Evolutionary conservation across 1,140 invertebrate genomes (phyloP), one percentile per base, ranked within the genome.

Genomic region (Venturia canescens): DNA sequence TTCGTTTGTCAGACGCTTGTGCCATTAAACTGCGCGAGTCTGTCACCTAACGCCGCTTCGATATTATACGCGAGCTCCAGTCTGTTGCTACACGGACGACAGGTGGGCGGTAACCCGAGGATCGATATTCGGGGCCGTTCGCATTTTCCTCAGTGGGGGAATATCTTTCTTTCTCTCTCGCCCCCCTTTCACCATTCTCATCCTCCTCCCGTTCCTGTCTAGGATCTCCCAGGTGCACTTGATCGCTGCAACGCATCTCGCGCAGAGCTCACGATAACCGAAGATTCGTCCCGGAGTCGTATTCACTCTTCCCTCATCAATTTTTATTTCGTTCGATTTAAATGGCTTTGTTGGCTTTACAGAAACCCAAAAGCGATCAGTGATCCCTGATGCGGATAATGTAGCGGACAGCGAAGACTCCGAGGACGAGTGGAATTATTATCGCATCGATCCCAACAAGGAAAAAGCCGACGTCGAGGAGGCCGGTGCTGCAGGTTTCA

Each of bases 401-500:
- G 94, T 95, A 94, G 94, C 91, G 84, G 95, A 96, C 88, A 96
- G 95, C 84, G 94, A 95, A 80, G 95, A 95, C 83, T 95, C 94
- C 83, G 95, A 95, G 90, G 95, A 96, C 94, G 95, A 95, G 94
- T 96, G 95, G 95, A 95, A 95, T 88, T 96, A 95, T 86, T 94
- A 93, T 87, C 94, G 94, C 86, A 93, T 94, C 80, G 94, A 94
- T 83, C 92, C 93, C 79, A 93, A 93, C 70, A 91, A 90, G 79
- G 84, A 85, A 16, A 88, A 90, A 57, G 82, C 16, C 18, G 50
- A n/a, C 18, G 83, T 3, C 4, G 50, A 53, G 5, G 83, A 87
- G 23, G 23, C 81, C 75, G 81, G 72, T 21, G 63, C 74, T 60
- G 74, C 74, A 80, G 78, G 79, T 66, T 48, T 67, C 78, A 80